Conservation (phyloP, 2,888 invertebrate species). For the Lymantria dispar region DNA sequence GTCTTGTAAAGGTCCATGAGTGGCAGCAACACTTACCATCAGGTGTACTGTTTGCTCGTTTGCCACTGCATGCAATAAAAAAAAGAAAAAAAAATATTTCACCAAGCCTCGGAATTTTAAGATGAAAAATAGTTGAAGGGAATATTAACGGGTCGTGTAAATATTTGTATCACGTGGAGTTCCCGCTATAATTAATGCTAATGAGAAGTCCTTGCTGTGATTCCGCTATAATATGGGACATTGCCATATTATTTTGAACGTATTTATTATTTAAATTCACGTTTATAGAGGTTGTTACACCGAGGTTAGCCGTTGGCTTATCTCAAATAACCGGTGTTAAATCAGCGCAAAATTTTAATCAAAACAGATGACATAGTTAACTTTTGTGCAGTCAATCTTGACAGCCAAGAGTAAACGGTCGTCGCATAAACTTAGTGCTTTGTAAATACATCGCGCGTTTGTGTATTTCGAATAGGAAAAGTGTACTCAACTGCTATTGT, state of each 20-base stretch:
- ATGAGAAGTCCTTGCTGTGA: not conserved
- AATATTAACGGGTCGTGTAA: too few species aligned
- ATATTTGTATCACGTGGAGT: too few species aligned
- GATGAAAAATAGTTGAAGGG: too few species aligned
- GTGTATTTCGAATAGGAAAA: conserved; percentile 11
- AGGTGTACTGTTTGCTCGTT: too few species aligned
- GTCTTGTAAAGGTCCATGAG: too few species aligned
- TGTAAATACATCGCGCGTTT: conserved; percentile 9
- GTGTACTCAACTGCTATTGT: conserved; percentile 9
- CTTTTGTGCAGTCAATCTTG: conserved; percentile 41
- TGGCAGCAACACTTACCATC: too few species aligned
- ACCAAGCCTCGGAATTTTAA: too few species aligned
- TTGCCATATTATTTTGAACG: not conserved
- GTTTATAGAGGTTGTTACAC: not conserved
- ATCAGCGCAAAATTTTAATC: conserved; percentile 30
- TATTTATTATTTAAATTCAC: conserved; percentile 3
- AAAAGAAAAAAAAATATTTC: too few species aligned
- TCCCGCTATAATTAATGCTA: too few species aligned
- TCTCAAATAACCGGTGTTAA: conserved; percentile 46
- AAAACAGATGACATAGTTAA: conserved; percentile 37
- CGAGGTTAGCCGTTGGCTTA: conserved; percentile 17
- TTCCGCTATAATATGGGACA: not conserved
- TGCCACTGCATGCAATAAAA: too few species aligned
- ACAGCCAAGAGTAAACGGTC: conserved; percentile 39
- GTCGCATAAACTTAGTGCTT: conserved; percentile 15